Conservation (phyloP, 2,888 invertebrate species). For the Spilosoma lubricipeda region DNA sequence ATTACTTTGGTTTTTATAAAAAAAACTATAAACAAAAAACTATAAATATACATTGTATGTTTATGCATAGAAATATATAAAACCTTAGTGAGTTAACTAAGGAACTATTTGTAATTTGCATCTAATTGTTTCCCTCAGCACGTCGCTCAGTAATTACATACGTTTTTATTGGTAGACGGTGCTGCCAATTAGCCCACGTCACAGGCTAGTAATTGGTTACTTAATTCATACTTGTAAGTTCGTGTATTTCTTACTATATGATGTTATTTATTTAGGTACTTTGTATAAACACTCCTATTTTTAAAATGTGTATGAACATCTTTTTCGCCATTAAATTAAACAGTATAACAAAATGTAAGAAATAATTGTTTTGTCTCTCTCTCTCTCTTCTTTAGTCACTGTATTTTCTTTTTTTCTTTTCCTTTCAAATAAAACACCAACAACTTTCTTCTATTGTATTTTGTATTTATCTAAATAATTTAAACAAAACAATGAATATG, state of each 20-base stretch:
- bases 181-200: neutral
- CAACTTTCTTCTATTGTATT: neutral
- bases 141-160: slow-evolving; percentile 5
- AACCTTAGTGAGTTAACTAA: neutral
- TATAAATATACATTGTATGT: too few species aligned
- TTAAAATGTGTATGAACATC: neutral
- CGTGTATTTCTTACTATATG: neutral
- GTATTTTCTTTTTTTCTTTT: neutral
- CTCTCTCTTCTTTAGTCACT: neutral
- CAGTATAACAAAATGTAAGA: neutral
- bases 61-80: neutral
- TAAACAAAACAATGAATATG: neutral
- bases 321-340: neutral
- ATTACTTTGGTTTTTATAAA: too few species aligned
- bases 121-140: slow-evolving; percentile 10
- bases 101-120: slow-evolving; percentile 4
- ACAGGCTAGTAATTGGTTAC: neutral
- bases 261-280: neutral
- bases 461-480: neutral
- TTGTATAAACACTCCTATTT: neutral
- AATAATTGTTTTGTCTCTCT: neutral
- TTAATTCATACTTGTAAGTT: neutral
- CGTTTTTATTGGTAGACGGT: slow-evolving; percentile 7
- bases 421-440: neutral
- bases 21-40: too few species aligned